Conservation (phyloP, 30 jellyfish, hydroid and myxozoan genomes). For the Chrysaora quinquecirrha region DNA sequence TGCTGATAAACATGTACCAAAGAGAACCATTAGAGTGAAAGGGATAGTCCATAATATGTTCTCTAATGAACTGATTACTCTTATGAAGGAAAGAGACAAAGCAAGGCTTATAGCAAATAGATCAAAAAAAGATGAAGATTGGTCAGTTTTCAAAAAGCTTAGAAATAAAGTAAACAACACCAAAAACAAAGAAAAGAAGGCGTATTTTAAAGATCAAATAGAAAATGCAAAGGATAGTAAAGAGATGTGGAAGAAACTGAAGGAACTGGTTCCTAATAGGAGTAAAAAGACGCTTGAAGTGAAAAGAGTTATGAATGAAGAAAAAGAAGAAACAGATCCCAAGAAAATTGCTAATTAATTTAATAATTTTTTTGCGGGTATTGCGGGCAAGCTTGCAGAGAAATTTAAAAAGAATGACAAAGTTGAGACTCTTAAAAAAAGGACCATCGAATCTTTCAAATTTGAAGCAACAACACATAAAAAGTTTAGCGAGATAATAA, state of each 20-base stretch:
- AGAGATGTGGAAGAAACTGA: constrained; percentile 34
- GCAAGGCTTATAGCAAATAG: constrained; percentile 50
- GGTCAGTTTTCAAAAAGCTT: constrained; percentile 26
- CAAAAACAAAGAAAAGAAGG: constrained; percentile 49
- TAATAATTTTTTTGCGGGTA: constrained; percentile 51
- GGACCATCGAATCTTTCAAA: constrained; percentile 52
- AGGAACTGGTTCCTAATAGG: constrained; percentile 7
- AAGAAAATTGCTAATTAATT: constrained; percentile 28
- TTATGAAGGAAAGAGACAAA: constrained; percentile 44
- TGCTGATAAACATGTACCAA: constrained; percentile 35
- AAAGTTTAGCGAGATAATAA: constrained; percentile 37
- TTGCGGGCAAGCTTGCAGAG: constrained; percentile 60
- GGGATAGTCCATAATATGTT: constrained; percentile 17
- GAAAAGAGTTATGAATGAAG: constrained; percentile 5
- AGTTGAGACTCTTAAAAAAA: constrained; percentile 36
- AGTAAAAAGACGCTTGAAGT: neutral
- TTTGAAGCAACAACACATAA: constrained; percentile 41
- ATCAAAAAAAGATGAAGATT: constrained; percentile 29
- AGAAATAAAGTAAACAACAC: constrained; percentile 26
- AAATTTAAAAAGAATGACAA: constrained; percentile 22
- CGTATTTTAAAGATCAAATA: constrained; percentile 1
- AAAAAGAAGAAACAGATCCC: constrained; percentile 44
- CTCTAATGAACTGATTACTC: constrained; percentile 30
- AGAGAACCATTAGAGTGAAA: constrained; percentile 21
- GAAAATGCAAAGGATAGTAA: constrained; percentile 50